Base-by-base conservation (phyloP, 2,888 invertebrate species). In the Apantesis nais region DNA sequence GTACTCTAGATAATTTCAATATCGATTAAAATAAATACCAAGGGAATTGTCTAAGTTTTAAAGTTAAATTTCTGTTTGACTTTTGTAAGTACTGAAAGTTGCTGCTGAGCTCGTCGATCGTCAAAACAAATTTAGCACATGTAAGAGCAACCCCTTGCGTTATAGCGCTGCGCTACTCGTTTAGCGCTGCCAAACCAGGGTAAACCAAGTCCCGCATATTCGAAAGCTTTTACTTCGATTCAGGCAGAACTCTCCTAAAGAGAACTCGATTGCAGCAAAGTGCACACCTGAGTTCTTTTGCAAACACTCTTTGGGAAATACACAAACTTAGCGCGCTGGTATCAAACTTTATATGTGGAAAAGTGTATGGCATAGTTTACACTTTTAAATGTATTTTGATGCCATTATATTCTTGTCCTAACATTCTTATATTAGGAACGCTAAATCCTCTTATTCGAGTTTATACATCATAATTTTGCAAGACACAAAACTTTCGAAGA, bases 181-280 rank as follows among this genome's bases (percentile, higher is more conserved):
- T 81, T 70, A 31, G 66, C 63, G 62, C 52, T 61, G 69, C 68
- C 34, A 66, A 70, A 62, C 25, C 65, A 61, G 44, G 66, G 76
- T 78, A 83, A 85, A 86, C 83, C 83, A 78, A 78, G 69, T 81
- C 88, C 88, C 88, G 88, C 87, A 90, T 90, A 87, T 88, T 83
- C 81, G 78, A 85, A 87, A 83, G 85, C 89, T 88, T 89, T 87
- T 84, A 85, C 85, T 89, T 87, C 85, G 86, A 88, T 87, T 88
- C 87, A 84, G 81, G 84, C 84, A 79, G 79, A 89, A 89, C 85
- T 86, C 79, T 60, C 80, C 78, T 85, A 85, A 85, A 86, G 85
- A 84, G 87, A 88, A 88, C 88, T 86, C 87, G 81, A 89, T 90
- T 88, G 88, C 84, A 85, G 76, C 80, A 81, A 84, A 90, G 84